Base-by-base conservation (phyloP, 2,797 vertebrate species). In the Mormyrus proboscirostris region DNA sequence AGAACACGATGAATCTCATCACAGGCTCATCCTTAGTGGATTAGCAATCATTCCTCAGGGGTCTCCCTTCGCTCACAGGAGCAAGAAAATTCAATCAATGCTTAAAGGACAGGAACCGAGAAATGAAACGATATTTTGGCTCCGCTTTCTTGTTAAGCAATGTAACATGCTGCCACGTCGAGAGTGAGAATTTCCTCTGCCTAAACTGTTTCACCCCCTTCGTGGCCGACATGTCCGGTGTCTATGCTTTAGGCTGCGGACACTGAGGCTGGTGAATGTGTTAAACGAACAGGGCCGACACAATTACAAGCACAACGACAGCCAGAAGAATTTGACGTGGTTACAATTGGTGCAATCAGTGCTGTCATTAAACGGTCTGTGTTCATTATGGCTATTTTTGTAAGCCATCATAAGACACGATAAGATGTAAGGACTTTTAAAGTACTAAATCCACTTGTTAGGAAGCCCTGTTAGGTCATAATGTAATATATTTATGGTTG, bases 11-110 rank as follows among this genome's bases (percentile, higher is more conserved):
- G 49, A 88, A 89, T 90, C 65, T 83, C 90, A 90, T 84, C 89
- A 90, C 89, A 88, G 55, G 90, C 85, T 76, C 87, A 62, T 90
- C 88, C 88, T 84, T 88, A 90, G 90, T 57, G 88, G 84, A 90
- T 90, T 89, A 90, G 51, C 83, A 51, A 82, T 12, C 88, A 14
- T 25, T 82, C 93, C 94, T 93, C 93, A 91, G 93, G 94, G 88
- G 92, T 93, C 94, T 92, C 92, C 93, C 93, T 94, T 94, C 94
- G 94, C 94, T 94, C 94, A 95, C 92, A 89, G 94, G 92, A 94
- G 94, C 93, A 25, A 92, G 93, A 95, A 95, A 95, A 95, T 95
- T 95, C 94, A 95, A 95, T 95, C 96, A 95, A 92, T 92, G 93
- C 94, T 94, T 95, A 93, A 95, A 95, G 94, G 93, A 94, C 92